Evolutionary conservation across 2,113 vertebrate genomes (phyloP).

Genomic region (Stigmatopora argus): DNA sequence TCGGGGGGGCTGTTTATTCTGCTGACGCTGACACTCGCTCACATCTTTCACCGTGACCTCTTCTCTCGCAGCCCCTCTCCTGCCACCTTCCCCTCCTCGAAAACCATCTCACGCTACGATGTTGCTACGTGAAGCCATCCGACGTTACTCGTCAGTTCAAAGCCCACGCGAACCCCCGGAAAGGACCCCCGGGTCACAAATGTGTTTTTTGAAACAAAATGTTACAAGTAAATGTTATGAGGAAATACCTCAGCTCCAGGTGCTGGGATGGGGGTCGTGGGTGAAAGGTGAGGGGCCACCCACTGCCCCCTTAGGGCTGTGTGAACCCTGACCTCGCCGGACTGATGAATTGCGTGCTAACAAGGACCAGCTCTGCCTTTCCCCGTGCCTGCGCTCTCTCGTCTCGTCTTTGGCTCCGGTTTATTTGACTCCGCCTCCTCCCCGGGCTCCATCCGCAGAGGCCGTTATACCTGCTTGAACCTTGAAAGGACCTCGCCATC

Average conservation of each 20-base stretch:
- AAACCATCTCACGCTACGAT: background rate
- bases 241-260: conserved; percentile 68
- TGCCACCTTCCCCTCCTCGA: conserved; percentile 37
- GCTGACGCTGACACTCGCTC: conserved; percentile 30
- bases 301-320: conserved; percentile 53
- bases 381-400: conserved; percentile 58
- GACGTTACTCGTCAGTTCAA: background rate
- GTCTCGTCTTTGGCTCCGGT: conserved; percentile 28
- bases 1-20: conserved; percentile 59
- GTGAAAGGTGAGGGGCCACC: conserved; percentile 55
- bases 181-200: conserved; percentile 3
- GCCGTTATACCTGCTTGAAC: conserved; percentile 45
- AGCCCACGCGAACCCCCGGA: conserved; percentile 6
- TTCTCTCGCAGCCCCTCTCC: conserved; percentile 56
- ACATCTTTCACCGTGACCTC: conserved; percentile 61
- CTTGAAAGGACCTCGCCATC: conserved; percentile 53
- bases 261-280: conserved; percentile 50
- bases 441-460: conserved; percentile 39
- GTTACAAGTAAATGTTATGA: conserved; percentile 46
- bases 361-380: conserved; percentile 59
- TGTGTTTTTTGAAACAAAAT: conserved; percentile 43
- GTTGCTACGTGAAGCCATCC: background rate
- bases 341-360: conserved; percentile 67
- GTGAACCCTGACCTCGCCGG: conserved; percentile 54
- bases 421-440: background rate